Evolutionary conservation across 2,797 vertebrate genomes (phyloP).

Genomic region (Clamator glandarius): DNA sequence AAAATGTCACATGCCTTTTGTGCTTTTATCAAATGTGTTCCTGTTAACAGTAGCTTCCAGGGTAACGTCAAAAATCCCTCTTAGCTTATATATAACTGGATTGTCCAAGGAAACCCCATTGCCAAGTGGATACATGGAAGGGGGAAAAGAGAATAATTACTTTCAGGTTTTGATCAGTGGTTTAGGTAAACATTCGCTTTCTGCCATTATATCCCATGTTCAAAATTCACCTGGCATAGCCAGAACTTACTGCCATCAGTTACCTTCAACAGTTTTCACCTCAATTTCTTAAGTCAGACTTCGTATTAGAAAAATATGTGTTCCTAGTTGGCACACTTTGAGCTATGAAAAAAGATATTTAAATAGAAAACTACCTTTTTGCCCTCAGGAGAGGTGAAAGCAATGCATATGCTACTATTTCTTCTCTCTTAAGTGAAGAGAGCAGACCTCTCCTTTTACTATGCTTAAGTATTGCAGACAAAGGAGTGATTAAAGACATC

Average conservation of each 20-base stretch:
- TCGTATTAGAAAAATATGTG: background rate
- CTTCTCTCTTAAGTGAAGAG: background rate
- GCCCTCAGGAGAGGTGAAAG: background rate
- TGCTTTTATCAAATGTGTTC: background rate
- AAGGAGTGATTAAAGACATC: background rate
- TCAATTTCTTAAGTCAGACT: background rate
- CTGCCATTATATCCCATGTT: background rate
- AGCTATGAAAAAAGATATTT: background rate
- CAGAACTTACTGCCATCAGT: background rate
- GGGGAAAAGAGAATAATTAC: background rate
- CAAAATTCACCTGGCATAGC: background rate
- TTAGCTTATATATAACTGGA: background rate
- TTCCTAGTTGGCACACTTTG: background rate
- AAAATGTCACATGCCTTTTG: background rate
- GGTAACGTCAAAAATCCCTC: background rate
- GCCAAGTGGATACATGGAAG: background rate
- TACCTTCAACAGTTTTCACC: background rate
- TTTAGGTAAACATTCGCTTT: background rate
- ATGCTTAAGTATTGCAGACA: background rate
- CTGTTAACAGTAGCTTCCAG: background rate
- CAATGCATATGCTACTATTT: background rate
- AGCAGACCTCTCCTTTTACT: background rate
- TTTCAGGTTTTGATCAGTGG: background rate
- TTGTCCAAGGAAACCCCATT: background rate
- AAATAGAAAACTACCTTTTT: background rate